phyloP scores from a whole-genome alignment of 2,888 invertebrate genomes.

The Rosalia funebris region DNA sequence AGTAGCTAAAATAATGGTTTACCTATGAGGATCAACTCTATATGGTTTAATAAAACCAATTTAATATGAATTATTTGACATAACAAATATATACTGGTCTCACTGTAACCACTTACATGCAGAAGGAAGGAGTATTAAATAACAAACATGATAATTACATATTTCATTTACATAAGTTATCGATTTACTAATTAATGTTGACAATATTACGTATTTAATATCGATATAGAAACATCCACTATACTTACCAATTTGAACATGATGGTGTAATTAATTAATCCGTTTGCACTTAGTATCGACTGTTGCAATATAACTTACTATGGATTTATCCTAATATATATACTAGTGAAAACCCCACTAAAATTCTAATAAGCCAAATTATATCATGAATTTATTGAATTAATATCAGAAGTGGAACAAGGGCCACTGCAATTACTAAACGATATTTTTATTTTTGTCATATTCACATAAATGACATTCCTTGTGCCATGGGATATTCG shows the following conservation, averaged over 20 bases:
- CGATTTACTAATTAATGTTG: too few species aligned
- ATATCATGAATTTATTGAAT: conserved; percentile 10
- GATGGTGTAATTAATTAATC: conserved; percentile 13
- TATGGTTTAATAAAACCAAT: too few species aligned
- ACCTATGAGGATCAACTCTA: too few species aligned
- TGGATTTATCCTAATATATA: conserved; percentile 18
- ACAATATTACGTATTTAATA: too few species aligned
- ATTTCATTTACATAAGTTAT: too few species aligned
- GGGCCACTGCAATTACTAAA: conserved; percentile 22
- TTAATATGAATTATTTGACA: too few species aligned
- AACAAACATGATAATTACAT: too few species aligned
- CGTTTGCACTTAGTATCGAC: conserved; percentile 13
- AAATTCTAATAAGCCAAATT: conserved; percentile 8
- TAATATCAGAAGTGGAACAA: conserved; percentile 22
- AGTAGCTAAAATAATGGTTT: too few species aligned
- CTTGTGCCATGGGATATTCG: not conserved
- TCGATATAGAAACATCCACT: too few species aligned
- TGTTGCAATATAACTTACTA: conserved; percentile 9
- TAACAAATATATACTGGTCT: too few species aligned
- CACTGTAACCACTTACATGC: too few species aligned
- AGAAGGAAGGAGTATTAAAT: too few species aligned
- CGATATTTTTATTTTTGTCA: conserved; percentile 11
- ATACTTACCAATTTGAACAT: conserved; percentile 40
- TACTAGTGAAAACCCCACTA: conserved; percentile 18
- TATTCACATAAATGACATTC: not conserved